Evolutionary conservation across 2,888 invertebrate genomes (phyloP), one percentile per base, ranked within the genome.

Genomic region (Tachystola acroxantha): DNA sequence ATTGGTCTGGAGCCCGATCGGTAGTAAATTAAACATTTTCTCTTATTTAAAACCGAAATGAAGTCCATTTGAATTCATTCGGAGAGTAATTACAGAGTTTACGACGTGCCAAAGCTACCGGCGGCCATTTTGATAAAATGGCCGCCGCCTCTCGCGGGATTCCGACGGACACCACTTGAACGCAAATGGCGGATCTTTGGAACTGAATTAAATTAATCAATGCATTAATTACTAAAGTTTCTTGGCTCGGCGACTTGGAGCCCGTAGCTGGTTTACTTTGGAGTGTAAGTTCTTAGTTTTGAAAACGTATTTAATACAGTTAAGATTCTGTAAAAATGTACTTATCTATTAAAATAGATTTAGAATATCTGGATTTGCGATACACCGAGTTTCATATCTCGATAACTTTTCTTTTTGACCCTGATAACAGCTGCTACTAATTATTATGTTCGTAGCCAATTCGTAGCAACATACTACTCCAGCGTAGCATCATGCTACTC

Each of bases 21-120:
- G 65, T 66, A 74, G 64, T 77, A 82, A 82, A 84, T 85, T 84
- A 84, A 85, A 82, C 85, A 81, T 84, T 82, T 81, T 78, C 82
- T 69, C 82, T 84, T 84, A 85, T 82, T 84, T 86, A 85, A 85
- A 82, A 76, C 65, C 70, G 75, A 76, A 84, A 84, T 81, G 80
- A 79, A 82, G 76, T 84, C 76, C 75, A 80, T 85, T 84, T 79
- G 75, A 72, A 81, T 81, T 78, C 75, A 67, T 54, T 46, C 57
- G 71, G 75, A 55, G 68, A 73, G 80, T 85, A 85, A 85, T 85
- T 84, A 86, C 81, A 79, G 65, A 78, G 78, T 82, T 84, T 80
- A 85, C 82, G 80, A 82, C 76, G 85, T 85, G 85, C 74, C 68
- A 82, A 79, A 69, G 67, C 62, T 52, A 51, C 57, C 42, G 60